A percentile compares a stretch with the other conserved stretches of the same genome.
These are phyloP conservation scores for Thalpophila matura DNA, from an alignment of 2,888 invertebrate species.

Conservation along the genomic window DNA sequence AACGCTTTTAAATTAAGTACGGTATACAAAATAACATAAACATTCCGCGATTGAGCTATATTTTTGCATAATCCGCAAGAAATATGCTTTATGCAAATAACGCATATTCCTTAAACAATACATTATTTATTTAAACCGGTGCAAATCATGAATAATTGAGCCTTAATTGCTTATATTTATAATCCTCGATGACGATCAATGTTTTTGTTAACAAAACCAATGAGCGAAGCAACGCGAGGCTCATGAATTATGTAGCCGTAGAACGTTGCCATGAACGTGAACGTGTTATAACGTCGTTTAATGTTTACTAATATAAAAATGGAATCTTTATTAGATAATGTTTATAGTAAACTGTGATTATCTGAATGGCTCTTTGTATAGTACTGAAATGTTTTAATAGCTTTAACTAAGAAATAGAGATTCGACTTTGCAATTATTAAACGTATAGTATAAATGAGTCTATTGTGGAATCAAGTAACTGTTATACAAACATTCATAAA, in stretches of 20 bases:
- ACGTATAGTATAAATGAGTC: too few species aligned
- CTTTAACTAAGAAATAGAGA: not conserved
- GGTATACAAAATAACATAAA: too few species aligned
- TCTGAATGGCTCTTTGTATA: constrained; percentile 19
- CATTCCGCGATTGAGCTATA: too few species aligned
- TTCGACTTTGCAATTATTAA: too few species aligned
- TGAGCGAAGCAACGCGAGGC: constrained; percentile 27
- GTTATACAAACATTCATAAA: not conserved
- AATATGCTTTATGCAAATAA: constrained; percentile 16
- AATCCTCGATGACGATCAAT: constrained; percentile 32
- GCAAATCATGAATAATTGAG: constrained; percentile 5
- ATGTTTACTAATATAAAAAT: constrained; percentile 44
- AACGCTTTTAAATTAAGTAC: too few species aligned
- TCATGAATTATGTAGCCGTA: constrained; percentile 68
- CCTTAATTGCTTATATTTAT: constrained; percentile 9
- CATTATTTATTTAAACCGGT: constrained; percentile 13
- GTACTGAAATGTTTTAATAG: not conserved
- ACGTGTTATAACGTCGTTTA: constrained; percentile 41
- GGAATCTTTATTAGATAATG: constrained; percentile 1
- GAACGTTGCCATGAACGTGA: constrained; percentile 63
- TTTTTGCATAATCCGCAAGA: too few species aligned
- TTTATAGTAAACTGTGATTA: constrained; percentile 25
- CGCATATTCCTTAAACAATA: not conserved
- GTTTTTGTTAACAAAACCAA: constrained; percentile 63
- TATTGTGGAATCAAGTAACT: not conserved